phyloP scores from a whole-genome alignment of 2,797 vertebrate species.

The Scolopax bukidnonensis region DNA sequence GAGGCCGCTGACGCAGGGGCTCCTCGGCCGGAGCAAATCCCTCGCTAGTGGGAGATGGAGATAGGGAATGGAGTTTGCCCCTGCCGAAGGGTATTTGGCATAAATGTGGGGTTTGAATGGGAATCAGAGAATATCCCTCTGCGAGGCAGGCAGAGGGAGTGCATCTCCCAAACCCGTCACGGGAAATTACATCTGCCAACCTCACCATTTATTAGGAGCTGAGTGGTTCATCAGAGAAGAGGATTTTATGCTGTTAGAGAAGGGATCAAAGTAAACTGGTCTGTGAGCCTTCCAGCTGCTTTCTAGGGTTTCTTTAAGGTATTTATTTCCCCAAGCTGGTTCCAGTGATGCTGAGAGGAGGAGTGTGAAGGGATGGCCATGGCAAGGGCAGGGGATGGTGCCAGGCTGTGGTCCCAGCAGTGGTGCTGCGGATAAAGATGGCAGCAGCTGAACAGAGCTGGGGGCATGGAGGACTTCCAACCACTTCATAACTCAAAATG shows the following conservation, averaged over 20 bases:
- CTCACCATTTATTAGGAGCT: background rate
- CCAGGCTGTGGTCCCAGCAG: background rate
- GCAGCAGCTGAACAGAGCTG: background rate
- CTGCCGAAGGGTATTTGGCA: background rate
- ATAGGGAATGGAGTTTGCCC: background rate
- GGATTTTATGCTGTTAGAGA: background rate
- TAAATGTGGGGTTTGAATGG: background rate
- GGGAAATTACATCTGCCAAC: background rate
- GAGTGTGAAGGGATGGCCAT: background rate
- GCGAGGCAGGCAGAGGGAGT: background rate
- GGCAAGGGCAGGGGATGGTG: background rate
- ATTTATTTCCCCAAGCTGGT: background rate
- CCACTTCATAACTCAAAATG: background rate
- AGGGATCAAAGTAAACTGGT: background rate
- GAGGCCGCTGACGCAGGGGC: background rate
- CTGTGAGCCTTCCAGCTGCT: background rate
- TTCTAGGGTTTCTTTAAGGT: background rate
- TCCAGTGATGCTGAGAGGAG: background rate
- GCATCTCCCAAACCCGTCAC: fast-evolving
- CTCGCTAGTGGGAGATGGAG: background rate
- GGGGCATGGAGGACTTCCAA: background rate
- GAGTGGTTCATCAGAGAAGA: background rate
- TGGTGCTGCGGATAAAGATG: fast-evolving
- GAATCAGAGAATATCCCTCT: background rate
- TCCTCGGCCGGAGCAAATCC: background rate